Conservation (phyloP, 2,797 vertebrate genomes). For the Poecile montanus region DNA sequence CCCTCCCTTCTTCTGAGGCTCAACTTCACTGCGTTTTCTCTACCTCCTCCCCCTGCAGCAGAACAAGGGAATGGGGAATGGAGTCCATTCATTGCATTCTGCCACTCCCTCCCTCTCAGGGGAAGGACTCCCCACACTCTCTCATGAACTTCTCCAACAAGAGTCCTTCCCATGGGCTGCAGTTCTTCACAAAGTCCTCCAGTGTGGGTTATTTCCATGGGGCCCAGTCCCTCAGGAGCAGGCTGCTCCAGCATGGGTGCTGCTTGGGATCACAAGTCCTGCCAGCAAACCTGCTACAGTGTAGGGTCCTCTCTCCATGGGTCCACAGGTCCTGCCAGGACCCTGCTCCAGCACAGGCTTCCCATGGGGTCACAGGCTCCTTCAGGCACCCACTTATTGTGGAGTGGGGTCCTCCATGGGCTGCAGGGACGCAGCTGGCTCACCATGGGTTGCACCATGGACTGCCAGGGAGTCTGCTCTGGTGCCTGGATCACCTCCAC, state of each 20-base stretch:
- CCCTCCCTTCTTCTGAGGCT: neutral
- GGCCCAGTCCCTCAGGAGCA: neutral
- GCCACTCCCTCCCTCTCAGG: neutral
- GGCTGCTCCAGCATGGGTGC: neutral
- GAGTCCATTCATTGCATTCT: neutral
- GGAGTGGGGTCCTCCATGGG: neutral
- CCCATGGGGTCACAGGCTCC: neutral
- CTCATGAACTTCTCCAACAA: neutral
- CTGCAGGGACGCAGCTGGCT: neutral
- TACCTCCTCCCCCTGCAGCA: neutral
- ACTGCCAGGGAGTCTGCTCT: neutral
- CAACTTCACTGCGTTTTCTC: neutral
- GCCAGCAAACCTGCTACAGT: neutral
- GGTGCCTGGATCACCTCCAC: neutral
- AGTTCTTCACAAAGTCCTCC: neutral
- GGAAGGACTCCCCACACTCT: neutral
- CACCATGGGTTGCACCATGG: neutral
- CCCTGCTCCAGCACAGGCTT: neutral
- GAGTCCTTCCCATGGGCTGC: neutral
- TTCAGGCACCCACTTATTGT: neutral
- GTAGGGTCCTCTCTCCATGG: neutral
- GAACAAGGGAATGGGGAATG: neutral
- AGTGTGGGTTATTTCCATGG: too few relatives aligned
- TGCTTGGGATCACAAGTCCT: neutral
- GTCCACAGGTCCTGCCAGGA: neutral